Conservation (phyloP, 1,140 invertebrate genomes). For the Asbolus verrucosus region DNA sequence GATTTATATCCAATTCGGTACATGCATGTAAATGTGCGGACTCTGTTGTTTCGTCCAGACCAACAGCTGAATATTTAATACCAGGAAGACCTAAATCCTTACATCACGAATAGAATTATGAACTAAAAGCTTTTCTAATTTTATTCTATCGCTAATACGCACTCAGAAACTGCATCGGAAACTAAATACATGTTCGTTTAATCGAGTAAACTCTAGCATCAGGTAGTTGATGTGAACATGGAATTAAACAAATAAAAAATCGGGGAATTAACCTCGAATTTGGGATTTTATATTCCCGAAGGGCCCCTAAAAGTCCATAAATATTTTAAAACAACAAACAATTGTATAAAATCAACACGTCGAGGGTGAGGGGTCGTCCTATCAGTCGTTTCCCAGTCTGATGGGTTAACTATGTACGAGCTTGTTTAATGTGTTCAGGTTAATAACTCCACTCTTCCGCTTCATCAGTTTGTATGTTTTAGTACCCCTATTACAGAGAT, state of each 20-base stretch:
- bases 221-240: no score
- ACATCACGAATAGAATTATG: constrained; percentile 13
- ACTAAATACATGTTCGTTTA: no score
- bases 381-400: constrained; percentile 28
- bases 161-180: no score
- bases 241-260: not conserved
- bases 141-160: not conserved
- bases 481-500: not conserved
- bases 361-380: not conserved
- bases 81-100: constrained; percentile 40
- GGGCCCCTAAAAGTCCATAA: no score
- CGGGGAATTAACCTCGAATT: no score
- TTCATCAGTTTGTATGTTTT: constrained; percentile 26
- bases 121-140: constrained; percentile 17
- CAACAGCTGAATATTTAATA: constrained; percentile 42
- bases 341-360: not conserved
- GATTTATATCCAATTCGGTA: constrained; percentile 47
- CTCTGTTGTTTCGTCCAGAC: constrained; percentile 23
- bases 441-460: constrained; percentile 43
- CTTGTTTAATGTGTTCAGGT: constrained; percentile 42
- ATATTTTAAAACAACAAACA: constrained; percentile 4
- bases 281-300: no score
- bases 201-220: no score
- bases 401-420: constrained; percentile 41
- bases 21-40: constrained; percentile 26